Evolutionary conservation across 2,888 invertebrate genomes (phyloP), one percentile per base, ranked within the genome.

Genomic region (Orchesella flavescens): DNA sequence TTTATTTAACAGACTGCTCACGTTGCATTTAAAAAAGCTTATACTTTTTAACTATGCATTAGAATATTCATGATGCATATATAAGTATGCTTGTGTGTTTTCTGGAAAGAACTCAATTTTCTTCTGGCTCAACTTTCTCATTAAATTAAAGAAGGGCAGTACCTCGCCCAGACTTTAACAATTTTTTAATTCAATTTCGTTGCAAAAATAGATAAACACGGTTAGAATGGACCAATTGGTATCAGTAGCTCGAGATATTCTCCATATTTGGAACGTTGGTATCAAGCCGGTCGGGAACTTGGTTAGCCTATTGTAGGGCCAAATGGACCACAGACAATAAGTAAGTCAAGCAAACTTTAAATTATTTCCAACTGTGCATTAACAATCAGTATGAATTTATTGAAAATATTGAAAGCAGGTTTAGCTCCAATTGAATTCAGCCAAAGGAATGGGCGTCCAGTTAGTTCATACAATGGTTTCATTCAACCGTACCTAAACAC

Each of bases 241-340:
- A 65, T 83, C 0, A 19, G 9, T 5, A 24, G 44, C n/a, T 17
- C 83, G 10, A 55, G 49, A 4, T 83, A 83, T 61, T 21, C 63
- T 12, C 83, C 77, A 0, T 34, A 61, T 0, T 23, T 79, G 13
- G 43, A 72, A 10, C 13, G 0, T 12, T 79, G 72, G 79, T 12
- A 72, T 17, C n/a, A 63, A 12, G 85, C 84, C 13, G 86, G 85
- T 5, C 49, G 57, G n/a, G 71, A 76, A 24, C 63, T 85, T 17
- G 84, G 85, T 0, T 83, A 81, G 57, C 24, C 23, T 9, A 43
- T 59, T 1, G 53, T 24, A 23, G 86, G 82, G 57, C 85, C 86
- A 4, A 86, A 83, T 75, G 85, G 85, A 0, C 84, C 84, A 7
- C 85, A 86, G 34, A n/a, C 15, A 63, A 23, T 57, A 1, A 44